phyloP scores from a whole-genome alignment of 2,888 invertebrate species.

The Cephus runcator region DNA sequence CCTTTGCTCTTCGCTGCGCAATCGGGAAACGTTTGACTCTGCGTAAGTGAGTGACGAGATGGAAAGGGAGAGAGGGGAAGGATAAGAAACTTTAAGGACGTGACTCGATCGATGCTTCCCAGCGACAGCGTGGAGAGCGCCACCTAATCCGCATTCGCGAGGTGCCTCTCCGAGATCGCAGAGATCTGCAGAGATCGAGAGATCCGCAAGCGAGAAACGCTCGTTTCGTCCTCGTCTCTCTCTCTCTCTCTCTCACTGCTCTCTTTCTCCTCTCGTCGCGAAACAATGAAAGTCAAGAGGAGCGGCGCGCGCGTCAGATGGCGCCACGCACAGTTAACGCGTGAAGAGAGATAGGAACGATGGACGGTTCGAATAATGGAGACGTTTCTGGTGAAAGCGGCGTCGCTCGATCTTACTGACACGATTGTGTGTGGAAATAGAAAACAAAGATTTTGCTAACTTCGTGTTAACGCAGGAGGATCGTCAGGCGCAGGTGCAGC shows the following conservation, averaged over 20 bases:
- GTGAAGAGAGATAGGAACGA: no score
- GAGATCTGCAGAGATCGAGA: conserved; percentile 35
- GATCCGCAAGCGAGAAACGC: conserved; percentile 27
- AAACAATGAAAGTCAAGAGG: neutral
- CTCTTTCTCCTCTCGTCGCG: neutral
- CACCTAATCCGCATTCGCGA: conserved; percentile 50
- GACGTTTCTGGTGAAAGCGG: neutral
- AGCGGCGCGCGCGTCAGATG: neutral
- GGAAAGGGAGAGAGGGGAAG: neutral
- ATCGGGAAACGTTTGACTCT: neutral
- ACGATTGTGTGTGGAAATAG: conserved; percentile 19
- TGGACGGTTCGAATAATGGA: neutral
- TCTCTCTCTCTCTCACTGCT: no score
- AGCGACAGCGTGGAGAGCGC: conserved; percentile 56
- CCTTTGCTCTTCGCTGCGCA: no score
- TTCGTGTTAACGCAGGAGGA: conserved; percentile 53
- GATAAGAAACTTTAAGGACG: neutral
- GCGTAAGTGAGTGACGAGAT: neutral
- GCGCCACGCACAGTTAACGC: no score
- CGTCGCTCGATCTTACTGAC: neutral
- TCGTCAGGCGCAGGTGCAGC: conserved; percentile 41
- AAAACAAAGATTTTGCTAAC: conserved; percentile 57
- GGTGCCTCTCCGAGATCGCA: conserved; percentile 26
- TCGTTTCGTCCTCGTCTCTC: neutral
- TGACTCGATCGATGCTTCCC: conserved; percentile 1